A percentile compares a stretch with the other conserved stretches of the same genome.
Evolutionary conservation across 2,797 vertebrate species (phyloP).

Genomic region (Iguana delicatissima): DNA sequence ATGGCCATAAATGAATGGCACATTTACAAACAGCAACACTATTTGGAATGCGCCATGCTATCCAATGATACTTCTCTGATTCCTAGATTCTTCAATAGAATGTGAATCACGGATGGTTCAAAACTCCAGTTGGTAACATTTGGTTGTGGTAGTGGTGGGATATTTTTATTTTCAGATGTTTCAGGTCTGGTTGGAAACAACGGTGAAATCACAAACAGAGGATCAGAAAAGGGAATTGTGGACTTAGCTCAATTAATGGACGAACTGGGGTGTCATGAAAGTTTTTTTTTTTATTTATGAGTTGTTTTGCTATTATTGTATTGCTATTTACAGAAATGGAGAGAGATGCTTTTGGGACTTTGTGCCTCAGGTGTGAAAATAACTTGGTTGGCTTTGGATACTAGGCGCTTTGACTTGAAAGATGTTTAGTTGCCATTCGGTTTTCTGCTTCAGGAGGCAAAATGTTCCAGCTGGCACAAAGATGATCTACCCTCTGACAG

Average conservation of each 20-base stretch:
- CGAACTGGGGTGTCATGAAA: no score
- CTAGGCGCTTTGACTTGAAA: background rate
- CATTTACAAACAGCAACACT: no score
- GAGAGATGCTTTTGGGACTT: no score
- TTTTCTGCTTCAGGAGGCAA: background rate
- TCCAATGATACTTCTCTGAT: background rate
- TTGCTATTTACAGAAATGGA: no score
- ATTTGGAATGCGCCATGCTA: no score
- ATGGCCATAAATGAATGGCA: no score
- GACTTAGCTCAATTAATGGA: slow-evolving; percentile 16
- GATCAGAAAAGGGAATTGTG: slow-evolving; percentile 66
- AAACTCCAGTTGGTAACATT: background rate
- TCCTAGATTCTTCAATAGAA: no score
- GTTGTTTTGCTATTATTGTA: no score
- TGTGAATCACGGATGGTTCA: no score
- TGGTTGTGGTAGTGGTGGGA: background rate
- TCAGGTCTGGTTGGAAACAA: slow-evolving; percentile 61
- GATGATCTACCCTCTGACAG: slow-evolving; percentile 41
- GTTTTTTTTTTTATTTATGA: no score
- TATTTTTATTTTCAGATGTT: slow-evolving; percentile 31
- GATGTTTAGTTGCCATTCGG: background rate
- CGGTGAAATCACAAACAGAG: slow-evolving; percentile 57
- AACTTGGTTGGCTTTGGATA: background rate
- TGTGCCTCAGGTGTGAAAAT: no score
- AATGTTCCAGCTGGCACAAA: slow-evolving; percentile 37